A percentile compares a stretch with the other conserved stretches of the same genome.
Evolutionary conservation across 2,113 vertebrate genomes (phyloP).

Genomic region (Accipiter virgatus): DNA sequence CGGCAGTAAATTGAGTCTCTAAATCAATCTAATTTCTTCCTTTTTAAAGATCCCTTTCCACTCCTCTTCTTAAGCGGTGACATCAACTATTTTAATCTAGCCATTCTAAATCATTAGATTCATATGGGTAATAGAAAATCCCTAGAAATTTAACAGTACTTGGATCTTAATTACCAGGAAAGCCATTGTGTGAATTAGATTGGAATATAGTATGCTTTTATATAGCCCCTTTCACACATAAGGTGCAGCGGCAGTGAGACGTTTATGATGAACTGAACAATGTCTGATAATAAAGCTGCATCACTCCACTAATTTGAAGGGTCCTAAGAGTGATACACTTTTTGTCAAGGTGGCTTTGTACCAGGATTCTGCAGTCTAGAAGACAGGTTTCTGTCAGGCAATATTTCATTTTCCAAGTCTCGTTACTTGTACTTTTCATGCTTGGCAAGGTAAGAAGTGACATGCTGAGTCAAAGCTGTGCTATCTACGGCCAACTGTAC

Average conservation of each 20-base stretch:
- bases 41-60: background rate
- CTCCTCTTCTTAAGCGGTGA: background rate
- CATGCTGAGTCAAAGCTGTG: constrained; percentile 1
- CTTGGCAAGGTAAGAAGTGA: constrained; percentile 3
- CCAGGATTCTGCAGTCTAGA: background rate
- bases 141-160: constrained; percentile 23
- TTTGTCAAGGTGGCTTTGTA: background rate
- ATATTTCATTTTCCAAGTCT: constrained; percentile 13
- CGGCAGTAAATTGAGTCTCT: background rate
- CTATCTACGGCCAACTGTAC: background rate
- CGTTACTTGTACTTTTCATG: background rate
- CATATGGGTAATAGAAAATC: background rate
- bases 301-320: constrained; percentile 28
- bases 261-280: constrained; percentile 9
- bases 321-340: background rate
- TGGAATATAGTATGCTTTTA: constrained; percentile 17
- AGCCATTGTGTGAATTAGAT: background rate
- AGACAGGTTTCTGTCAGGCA: background rate
- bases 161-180: constrained; percentile 36
- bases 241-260: background rate
- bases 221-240: background rate
- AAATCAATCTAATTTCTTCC: background rate
- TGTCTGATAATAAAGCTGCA: constrained; percentile 27
- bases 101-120: background rate
- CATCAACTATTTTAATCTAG: background rate